A percentile compares a stretch with the other conserved stretches of the same genome.
Evolutionary conservation across 2,888 invertebrate species (phyloP).

Genomic region (Dione vanillae): DNA sequence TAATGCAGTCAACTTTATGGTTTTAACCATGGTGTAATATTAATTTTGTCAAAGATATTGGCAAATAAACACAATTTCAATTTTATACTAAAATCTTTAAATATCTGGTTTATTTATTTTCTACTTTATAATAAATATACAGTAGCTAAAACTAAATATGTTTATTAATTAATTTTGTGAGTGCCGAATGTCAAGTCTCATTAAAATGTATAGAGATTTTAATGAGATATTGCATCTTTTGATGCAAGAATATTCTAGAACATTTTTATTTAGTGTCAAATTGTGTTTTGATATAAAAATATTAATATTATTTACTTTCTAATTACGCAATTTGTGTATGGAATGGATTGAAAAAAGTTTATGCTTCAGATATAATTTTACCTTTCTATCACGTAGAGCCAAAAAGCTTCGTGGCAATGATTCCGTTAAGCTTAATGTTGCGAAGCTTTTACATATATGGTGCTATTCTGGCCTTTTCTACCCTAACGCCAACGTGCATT

Average conservation of each 20-base stretch:
- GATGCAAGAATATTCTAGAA: background rate
- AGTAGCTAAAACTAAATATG: background rate
- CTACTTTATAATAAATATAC: background rate
- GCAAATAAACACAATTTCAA: background rate
- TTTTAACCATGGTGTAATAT: too few species aligned
- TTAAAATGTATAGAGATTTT: slow-evolving; percentile 13
- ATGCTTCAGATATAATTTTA: too few species aligned
- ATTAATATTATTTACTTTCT: too few species aligned
- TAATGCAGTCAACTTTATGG: too few species aligned
- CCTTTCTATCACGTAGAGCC: background rate
- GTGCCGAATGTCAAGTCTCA: slow-evolving; percentile 1
- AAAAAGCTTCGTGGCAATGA: background rate
- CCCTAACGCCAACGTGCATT: too few species aligned
- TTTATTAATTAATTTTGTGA: slow-evolving; percentile 4
- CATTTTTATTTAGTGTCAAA: background rate
- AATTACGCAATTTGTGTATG: too few species aligned
- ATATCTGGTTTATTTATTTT: background rate
- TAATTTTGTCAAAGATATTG: too few species aligned
- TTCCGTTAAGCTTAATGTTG: background rate
- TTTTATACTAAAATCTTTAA: background rate
- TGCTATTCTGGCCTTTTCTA: background rate
- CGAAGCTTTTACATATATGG: background rate
- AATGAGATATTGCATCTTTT: too few species aligned
- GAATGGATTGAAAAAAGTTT: too few species aligned
- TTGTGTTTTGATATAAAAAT: too few species aligned